A percentile compares a stretch with the other conserved stretches of the same genome.
Evolutionary conservation across 2,888 invertebrate genomes (phyloP).

Genomic region (Ctenicera cuprea): DNA sequence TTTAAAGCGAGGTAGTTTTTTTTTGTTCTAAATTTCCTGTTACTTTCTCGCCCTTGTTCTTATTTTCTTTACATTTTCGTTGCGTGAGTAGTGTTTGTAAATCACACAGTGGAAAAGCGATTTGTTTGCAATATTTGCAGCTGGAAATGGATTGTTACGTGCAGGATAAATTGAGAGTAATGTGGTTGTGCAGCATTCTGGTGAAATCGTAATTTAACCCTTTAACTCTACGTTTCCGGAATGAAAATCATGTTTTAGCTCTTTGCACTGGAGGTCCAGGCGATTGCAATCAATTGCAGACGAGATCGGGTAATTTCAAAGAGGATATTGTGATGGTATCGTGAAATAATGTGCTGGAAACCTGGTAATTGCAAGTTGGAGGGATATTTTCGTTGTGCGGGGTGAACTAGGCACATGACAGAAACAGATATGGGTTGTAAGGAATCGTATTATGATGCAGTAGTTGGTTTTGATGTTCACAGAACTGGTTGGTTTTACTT

Average conservation of each 20-base stretch:
- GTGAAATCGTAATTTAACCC: neutral
- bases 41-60: too few species aligned
- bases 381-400: too few species aligned
- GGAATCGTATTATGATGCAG: too few species aligned
- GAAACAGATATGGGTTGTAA: too few species aligned
- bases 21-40: neutral
- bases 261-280: neutral
- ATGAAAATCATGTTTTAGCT: neutral
- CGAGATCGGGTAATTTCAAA: constrained; percentile 4
- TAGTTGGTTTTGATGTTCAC: too few species aligned
- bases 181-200: neutral
- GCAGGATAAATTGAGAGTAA: neutral
- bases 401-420: too few species aligned
- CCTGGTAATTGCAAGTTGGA: neutral
- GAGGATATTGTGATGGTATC: neutral
- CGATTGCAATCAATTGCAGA: constrained; percentile 1
- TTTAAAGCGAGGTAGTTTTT: too few species aligned
- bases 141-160: neutral
- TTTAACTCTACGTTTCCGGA: neutral
- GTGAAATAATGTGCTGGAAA: neutral
- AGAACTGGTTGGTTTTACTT: too few species aligned
- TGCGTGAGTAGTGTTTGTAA: too few species aligned
- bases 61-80: too few species aligned
- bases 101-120: too few species aligned
- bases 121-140: neutral